Evolutionary conservation across 2,113 vertebrate species (phyloP), one percentile per base, ranked within the genome.

Genomic region (Triplophysa tibetana): DNA sequence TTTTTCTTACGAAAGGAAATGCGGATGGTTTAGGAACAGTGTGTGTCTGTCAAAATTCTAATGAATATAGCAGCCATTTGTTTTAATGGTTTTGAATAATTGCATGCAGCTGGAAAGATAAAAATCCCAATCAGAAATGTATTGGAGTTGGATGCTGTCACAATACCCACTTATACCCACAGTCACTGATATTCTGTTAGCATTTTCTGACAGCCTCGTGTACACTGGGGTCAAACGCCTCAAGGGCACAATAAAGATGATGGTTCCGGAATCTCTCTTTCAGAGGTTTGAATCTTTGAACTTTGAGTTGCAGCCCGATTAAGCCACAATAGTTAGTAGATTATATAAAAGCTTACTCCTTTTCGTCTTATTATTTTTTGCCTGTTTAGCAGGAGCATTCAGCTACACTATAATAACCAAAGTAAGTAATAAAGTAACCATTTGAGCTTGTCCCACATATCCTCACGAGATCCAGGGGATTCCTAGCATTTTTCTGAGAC

Each of bases 1-100:
- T 38, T 21, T 24, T 16, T 24, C 41, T 48, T 48, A 23, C 16
- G 62, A 26, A 62, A 29, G 56, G 58, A 24, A 58, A 61, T 73
- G 19, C n/a, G 60, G 38, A 9, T 48, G 58, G 73, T 75, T 75
- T 63, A 75, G 60, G 58, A 63, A 29, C 45, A 29, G 26, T 29
- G 26, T 29, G 10, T 43, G 41, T 23, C 6, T 75, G 73, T 3
- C 29, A 29, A 4, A 29, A 4, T 29, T 29, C 29, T 4, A 4
- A 75, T 75, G 16, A 48, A 48, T 62, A 48, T 62, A 63, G 58
- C 41, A 75, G 73, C 21, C 41, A 48, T 26, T 62, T 48, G 38
- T 62, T 75, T 62, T 75, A 7, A 75, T 62, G 38, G 29, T 45
- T 45, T 16, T 45, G 9, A 75, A 75, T 60, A 75, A 75, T 26